Evolutionary conservation across 2,797 vertebrate species (phyloP).

Genomic region (Myiothlypis chrysogaster): DNA sequence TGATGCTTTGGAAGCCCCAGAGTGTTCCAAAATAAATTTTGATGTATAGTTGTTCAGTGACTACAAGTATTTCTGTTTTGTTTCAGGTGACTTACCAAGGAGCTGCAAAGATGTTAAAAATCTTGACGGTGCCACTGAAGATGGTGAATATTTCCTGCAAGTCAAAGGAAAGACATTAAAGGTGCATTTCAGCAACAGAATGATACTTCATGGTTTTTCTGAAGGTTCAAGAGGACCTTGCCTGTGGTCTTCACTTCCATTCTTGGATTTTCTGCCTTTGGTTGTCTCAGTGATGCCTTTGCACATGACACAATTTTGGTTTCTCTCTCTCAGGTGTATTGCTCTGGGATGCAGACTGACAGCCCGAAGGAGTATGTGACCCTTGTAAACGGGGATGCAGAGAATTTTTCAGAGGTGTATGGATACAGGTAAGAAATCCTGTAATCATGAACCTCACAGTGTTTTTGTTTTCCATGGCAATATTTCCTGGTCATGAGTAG

Average conservation of each 20-base stretch:
- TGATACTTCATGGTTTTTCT: not conserved
- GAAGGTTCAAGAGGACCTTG: not conserved
- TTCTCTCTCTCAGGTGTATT: slow-evolving; percentile 84
- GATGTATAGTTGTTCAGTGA: not conserved
- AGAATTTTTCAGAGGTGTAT: slow-evolving; percentile 97
- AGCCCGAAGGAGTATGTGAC: slow-evolving; percentile 91
- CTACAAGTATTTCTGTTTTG: not conserved
- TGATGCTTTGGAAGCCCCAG: not conserved
- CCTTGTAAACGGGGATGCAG: slow-evolving; percentile 83
- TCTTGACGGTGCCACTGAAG: slow-evolving; percentile 72
- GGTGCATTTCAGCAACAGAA: slow-evolving; percentile 68
- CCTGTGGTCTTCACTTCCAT: not conserved
- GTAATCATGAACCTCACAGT: not conserved
- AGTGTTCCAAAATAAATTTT: not conserved
- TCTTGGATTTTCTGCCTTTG: not conserved
- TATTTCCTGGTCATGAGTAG: slow-evolving; percentile 32
- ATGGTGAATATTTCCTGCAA: slow-evolving; percentile 86
- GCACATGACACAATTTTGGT: not conserved
- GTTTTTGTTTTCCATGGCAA: not conserved
- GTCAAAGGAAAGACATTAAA: slow-evolving; percentile 86
- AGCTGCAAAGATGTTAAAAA: slow-evolving; percentile 84
- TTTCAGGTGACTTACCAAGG: slow-evolving; percentile 84
- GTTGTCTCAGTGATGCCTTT: not conserved
- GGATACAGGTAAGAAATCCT: slow-evolving; percentile 86
- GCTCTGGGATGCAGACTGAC: slow-evolving; percentile 90